Evolutionary conservation across 2,888 invertebrate species (phyloP), one percentile per base, ranked within the genome.

Genomic region (Lumbricus terrestris): DNA sequence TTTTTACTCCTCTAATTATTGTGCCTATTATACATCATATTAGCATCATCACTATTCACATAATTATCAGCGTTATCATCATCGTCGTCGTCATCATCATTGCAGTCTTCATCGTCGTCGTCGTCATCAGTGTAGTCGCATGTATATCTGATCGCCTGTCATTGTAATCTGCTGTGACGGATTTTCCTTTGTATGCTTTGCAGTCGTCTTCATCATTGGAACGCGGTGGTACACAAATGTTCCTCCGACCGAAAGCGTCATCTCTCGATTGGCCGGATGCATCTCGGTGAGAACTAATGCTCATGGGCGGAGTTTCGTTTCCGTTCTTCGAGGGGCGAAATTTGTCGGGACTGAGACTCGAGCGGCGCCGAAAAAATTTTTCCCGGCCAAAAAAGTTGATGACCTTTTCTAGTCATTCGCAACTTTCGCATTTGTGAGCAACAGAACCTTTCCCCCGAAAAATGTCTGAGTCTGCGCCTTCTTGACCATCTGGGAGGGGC

Each of bases 171-270:
- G 29, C 29, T 11, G 69, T 69, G 29, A 16, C n/a, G 0, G 0
- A 11, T 6, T 69, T 8, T 5, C 8, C 69, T 15, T 69, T 4
- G 54, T 54, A 29, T 23, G 37, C 33, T 3, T 85, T 89, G 5
- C 16, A 89, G 89, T 89, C 8, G 96, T 98, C 91, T 98, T 99
- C 94, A 95, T 97, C 69, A 93, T 96, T 89, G 99, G 99, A 5
- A 97, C 96, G 93, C 96, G 96, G 1, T 93, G 97, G 92, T 98
- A 98, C 94, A 96, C 96, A 91, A 96, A 97, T 85, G 96, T 96
- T 92, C 96, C 97, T 88, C 97, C 98, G 0, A 96, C 97, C 90
- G 98, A 97, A 40, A 98, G 98, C 94, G 96, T 98, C 92, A 95
- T 98, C 33, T 96, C 97, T 6, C 96, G 96, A 94, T 97, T 98